A percentile compares a stretch with the other conserved stretches of the same genome.
These are phyloP conservation scores for Sorex araneus DNA, from an alignment of 2,113 vertebrate species.

Conservation along the genomic window DNA sequence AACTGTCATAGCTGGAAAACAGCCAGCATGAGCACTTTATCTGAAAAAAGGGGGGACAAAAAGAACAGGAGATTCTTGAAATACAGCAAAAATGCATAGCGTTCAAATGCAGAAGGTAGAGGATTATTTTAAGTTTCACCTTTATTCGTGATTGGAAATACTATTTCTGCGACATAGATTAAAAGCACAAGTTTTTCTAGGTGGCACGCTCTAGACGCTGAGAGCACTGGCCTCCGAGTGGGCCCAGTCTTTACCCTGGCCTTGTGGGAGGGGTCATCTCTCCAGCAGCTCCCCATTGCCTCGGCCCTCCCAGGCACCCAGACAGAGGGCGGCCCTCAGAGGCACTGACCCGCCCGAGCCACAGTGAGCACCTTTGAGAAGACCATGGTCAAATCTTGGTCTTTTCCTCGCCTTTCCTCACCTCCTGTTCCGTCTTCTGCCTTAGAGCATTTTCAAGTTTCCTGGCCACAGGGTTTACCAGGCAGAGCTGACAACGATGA, in stretches of 20 bases:
- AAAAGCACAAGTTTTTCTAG: background rate
- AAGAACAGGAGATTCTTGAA: constrained; percentile 41
- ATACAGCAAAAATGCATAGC: constrained; percentile 64
- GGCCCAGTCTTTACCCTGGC: background rate
- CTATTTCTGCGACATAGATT: constrained; percentile 32
- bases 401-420: background rate
- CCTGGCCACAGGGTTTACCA: constrained; percentile 16
- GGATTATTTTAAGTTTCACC: constrained; percentile 47
- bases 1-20: constrained; percentile 84
- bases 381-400: background rate
- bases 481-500: constrained; percentile 51
- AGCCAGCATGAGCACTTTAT: constrained; percentile 81
- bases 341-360: background rate
- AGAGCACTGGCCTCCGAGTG: background rate
- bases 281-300: background rate
- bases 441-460: constrained; percentile 40
- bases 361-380: constrained; percentile 35
- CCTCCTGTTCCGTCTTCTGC: background rate
- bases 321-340: too few species aligned
- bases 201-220: background rate
- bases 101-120: constrained; percentile 37
- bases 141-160: constrained; percentile 33
- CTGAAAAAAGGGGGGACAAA: constrained; percentile 57
- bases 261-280: background rate
- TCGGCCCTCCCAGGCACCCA: too few species aligned